A percentile compares a stretch with the other conserved stretches of the same genome.
Evolutionary conservation across 2,797 vertebrate species (phyloP).

Genomic region (Scolopax rusticola): DNA sequence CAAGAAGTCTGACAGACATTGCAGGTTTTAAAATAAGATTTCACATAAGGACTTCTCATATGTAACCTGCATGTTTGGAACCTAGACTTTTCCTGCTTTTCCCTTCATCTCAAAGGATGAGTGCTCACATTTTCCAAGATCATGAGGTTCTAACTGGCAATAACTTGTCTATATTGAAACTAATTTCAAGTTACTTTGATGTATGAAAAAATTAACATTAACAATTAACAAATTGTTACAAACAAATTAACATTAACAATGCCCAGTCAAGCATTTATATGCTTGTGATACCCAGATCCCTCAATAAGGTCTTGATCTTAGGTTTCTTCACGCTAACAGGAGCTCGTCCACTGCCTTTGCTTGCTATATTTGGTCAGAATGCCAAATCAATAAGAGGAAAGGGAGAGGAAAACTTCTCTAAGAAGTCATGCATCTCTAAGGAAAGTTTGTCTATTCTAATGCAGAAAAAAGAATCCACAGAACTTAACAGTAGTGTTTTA

Average conservation of each 20-base stretch:
- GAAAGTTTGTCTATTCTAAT: neutral
- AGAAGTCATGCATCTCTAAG: neutral
- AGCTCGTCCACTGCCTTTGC: neutral
- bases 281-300: neutral
- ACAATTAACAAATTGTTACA: too few species aligned
- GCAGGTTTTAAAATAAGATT: neutral
- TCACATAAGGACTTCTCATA: neutral
- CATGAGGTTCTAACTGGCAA: neutral
- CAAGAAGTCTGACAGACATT: neutral
- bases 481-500: neutral
- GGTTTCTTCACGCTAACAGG: neutral
- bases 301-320: neutral
- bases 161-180: neutral
- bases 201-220: neutral
- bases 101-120: neutral
- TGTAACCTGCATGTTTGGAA: neutral
- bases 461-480: neutral
- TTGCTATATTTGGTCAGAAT: neutral
- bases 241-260: neutral
- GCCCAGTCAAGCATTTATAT: neutral
- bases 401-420: neutral
- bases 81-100: neutral
- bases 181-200: neutral
- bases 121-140: neutral
- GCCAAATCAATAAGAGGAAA: neutral